These are phyloP conservation scores for Sinocyclocheilus rhinocerous DNA, from an alignment of 2,113 vertebrate species.

Conservation along the genomic window DNA sequence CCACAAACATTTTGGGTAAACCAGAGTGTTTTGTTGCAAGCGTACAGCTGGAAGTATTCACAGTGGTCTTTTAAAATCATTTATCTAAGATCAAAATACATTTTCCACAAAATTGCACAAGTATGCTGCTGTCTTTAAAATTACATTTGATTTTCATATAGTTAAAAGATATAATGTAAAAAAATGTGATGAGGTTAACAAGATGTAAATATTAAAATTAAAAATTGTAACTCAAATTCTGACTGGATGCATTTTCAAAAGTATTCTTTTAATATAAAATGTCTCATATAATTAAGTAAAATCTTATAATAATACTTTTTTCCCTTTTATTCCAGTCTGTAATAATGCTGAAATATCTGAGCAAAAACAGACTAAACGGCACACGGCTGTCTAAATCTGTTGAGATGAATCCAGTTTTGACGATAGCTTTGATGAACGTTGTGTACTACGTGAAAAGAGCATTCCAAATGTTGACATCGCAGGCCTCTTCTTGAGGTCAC, in stretches of 20 bases:
- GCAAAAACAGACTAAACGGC: constrained; percentile 10
- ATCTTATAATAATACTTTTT: constrained; percentile 52
- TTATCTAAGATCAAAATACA: constrained; percentile 54
- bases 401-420: constrained; percentile 4
- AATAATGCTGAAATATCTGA: not conserved
- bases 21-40: constrained; percentile 45
- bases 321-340: constrained; percentile 62
- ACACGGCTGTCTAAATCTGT: constrained; percentile 2
- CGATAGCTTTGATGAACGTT: not conserved
- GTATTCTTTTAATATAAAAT: constrained; percentile 17
- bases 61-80: constrained; percentile 64
- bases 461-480: constrained; percentile 38
- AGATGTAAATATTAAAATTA: constrained; percentile 34
- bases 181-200: constrained; percentile 67
- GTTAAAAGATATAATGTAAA: constrained; percentile 58
- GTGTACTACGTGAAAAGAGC: constrained; percentile 14
- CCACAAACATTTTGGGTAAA: constrained; percentile 41
- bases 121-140: constrained; percentile 54
- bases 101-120: constrained; percentile 54
- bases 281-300: not conserved
- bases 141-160: constrained; percentile 53
- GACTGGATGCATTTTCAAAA: constrained; percentile 19
- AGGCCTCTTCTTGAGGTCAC: constrained; percentile 52
- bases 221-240: constrained; percentile 35
- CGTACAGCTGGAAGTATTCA: constrained; percentile 59